Conservation (phyloP, 2,797 vertebrate genomes). For the Phalanger gymnotis region DNA sequence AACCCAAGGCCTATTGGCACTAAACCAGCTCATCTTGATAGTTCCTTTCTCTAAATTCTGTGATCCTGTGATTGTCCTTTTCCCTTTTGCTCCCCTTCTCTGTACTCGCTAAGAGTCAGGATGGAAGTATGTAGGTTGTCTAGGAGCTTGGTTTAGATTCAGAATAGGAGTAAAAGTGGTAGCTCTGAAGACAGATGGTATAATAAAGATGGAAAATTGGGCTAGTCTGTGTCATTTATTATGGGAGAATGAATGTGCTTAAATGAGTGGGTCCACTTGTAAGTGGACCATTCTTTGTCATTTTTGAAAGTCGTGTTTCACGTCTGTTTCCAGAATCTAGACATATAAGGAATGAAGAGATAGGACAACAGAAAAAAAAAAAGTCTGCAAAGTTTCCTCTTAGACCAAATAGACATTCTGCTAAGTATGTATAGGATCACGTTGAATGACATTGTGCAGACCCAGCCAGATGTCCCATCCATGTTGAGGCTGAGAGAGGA, state of each 20-base stretch:
- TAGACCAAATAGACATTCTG: neutral
- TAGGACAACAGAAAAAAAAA: neutral
- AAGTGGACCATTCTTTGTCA: constrained; percentile 19
- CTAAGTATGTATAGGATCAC: constrained; percentile 24
- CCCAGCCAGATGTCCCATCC: constrained; percentile 2
- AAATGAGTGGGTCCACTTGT: constrained; percentile 8
- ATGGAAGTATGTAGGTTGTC: constrained; percentile 19
- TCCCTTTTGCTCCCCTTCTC: neutral
- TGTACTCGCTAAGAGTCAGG: neutral
- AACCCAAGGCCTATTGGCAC: neutral
- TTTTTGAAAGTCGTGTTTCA: constrained; percentile 38
- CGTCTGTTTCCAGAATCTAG: constrained; percentile 33
- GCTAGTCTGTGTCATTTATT: constrained; percentile 1
- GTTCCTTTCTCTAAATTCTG: neutral
- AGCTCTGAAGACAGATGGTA: neutral
- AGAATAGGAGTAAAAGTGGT: neutral
- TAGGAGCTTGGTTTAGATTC: constrained; percentile 28
- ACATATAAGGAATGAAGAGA: constrained; percentile 38
- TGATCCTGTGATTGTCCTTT: neutral
- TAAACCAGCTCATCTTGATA: neutral
- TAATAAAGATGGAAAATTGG: constrained; percentile 21
- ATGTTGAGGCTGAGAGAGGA: constrained; percentile 2
- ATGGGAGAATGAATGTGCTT: constrained; percentile 37
- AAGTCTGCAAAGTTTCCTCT: neutral
- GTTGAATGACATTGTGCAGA: constrained; percentile 37